These are phyloP conservation scores for Heliocidaris erythrogramma DNA, from an alignment of 35 echinoderm and acorn worm genomes.

Conservation along the genomic window DNA sequence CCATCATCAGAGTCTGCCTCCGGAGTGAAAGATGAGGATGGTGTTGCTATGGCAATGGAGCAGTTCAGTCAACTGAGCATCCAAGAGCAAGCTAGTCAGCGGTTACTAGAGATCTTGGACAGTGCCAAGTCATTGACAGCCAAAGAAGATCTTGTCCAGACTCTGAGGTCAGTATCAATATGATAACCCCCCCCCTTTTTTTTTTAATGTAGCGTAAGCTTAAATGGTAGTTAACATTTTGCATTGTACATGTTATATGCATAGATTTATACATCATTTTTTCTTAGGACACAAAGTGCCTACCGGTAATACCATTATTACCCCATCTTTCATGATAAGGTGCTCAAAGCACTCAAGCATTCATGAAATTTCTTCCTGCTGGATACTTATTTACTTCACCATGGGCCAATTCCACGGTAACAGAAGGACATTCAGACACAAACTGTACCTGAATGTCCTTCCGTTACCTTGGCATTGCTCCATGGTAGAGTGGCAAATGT, in stretches of 20 bases:
- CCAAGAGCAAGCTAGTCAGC: neutral
- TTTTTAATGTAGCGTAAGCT: neutral
- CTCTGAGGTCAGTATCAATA: conserved; percentile 44
- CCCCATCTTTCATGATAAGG: too few relatives aligned
- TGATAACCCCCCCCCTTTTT: neutral
- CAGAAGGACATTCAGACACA: too few relatives aligned
- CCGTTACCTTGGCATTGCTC: too few relatives aligned
- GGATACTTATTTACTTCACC: too few relatives aligned
- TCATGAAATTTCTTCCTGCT: too few relatives aligned
- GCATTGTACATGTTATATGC: neutral
- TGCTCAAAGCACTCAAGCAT: too few relatives aligned
- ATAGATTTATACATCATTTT: neutral
- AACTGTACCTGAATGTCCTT: too few relatives aligned
- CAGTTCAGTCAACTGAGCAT: conserved; percentile 44
- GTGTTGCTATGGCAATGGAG: conserved; percentile 33
- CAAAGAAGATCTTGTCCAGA: conserved; percentile 59
- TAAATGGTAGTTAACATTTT: neutral
- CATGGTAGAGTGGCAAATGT: neutral
- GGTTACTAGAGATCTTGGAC: conserved; percentile 41
- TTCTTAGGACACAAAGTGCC: neutral
- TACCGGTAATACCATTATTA: too few relatives aligned
- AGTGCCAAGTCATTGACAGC: conserved; percentile 53
- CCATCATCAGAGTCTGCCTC: neutral
- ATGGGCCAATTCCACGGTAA: too few relatives aligned
- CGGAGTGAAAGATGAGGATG: neutral